Evolutionary conservation across 2,888 invertebrate species (phyloP), one percentile per base, ranked within the genome.

Genomic region (Ennomos quercinarius): DNA sequence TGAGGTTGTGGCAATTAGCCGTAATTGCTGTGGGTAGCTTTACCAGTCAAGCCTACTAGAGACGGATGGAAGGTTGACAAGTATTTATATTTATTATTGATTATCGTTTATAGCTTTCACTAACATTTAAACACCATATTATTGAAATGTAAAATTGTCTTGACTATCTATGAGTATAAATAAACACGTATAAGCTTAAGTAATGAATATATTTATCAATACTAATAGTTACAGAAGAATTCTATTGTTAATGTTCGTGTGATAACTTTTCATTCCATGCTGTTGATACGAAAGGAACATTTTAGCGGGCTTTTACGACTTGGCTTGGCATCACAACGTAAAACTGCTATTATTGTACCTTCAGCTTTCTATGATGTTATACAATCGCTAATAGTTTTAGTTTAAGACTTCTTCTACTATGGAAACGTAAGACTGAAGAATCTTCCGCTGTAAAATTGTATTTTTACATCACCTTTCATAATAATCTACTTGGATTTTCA

Each of bases 311-410:
- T 47, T 53, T 59, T 54, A 59, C 53, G 53, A 27, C 40, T 45
- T 45, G 44, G 40, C 52, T 38, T 27, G 27, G 27, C 6, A 27
- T 6, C 27, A 10, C 39, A 34, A 45, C 27, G 53, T 58, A 41
- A 53, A 53, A 53, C 43, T 58, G 39, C 44, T 61, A 52, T 48
- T 56, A 52, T 48, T 48, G n/a, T 34, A 38, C 47, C 39, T 51
- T 41, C 57, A 35, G 17, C 17, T 11, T 42, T 48, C 13, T 42
- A 10, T 27, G 9, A 47, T 49, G 27, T 40, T 13, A 11, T n/a
- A 27, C 39, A 13, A 9, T 41, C 8, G 35, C 9, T 50, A 42
- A 50, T 50, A 13, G 35, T 49, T 49, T 8, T 12, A 2, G n/a
- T n/a, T n/a, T n/a, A 12, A 17, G 4, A 40, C 10, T 41, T 12